Base-by-base conservation (phyloP, 2,888 invertebrate species). In the Trimorus sp. region DNA sequence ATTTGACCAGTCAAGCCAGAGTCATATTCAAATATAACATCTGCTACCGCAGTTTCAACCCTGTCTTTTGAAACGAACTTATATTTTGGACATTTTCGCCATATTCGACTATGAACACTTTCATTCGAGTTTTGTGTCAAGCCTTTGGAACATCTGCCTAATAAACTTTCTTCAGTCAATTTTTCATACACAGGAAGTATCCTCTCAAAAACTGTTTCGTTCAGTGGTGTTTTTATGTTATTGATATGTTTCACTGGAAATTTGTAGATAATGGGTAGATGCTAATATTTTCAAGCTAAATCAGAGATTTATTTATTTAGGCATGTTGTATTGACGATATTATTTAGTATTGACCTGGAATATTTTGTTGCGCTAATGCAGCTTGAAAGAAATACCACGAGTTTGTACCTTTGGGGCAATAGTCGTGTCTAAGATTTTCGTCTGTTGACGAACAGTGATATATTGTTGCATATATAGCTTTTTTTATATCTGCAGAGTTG, bases 311-410 rank as follows among this genome's bases (percentile, higher is more conserved):
- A 26, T 26, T 26, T 26, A 26, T 26, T 26, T 26, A 26, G 26
- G 26, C 26, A 26, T 26, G 26, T 26, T 26, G 26, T 26, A 26
- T 26, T 26, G 26, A 1, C 26, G 26, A 26, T 26, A 26, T 26
- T 26, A 4, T 26, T 9, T 7, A 40, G 14, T 78, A 71, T 4
- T 71, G 37, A 9, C 71, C 78, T 15, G 78, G 63, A 12, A 7
- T 7, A 8, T n/a, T 7, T 8, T 62, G 58, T 38, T 60, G 15
- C 45, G 60, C 60, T 45, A 60, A 11, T 15, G 45, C 16, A 12
- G 59, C 15, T 37, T 77, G 59, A 51, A 68, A 80, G 51, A 84
- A 84, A 14, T 79, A 83, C 79, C 69, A 84, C 15, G 62, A 68
- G 26, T 65, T 37, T 4, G 54, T 45, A 14, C 77, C 69, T n/a